Conservation (phyloP, 2,888 invertebrate species). For the Lycaena phlaeas region DNA sequence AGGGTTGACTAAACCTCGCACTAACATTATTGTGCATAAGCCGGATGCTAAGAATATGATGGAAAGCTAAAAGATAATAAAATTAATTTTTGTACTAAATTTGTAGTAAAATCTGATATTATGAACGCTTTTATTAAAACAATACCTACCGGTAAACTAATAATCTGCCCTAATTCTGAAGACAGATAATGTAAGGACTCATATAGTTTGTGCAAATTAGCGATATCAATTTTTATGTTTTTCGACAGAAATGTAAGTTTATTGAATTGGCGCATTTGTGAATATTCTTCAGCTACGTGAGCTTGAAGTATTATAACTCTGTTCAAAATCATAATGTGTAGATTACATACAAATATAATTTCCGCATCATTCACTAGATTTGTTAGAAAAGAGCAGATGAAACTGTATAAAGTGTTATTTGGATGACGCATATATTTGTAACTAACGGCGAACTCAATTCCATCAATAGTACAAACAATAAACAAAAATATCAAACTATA, state of each 20-base stretch:
- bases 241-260: not conserved
- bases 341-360: not conserved
- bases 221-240: not conserved
- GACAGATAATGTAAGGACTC: not conserved
- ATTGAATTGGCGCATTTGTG: not conserved
- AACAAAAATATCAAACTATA: not conserved
- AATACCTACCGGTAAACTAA: not conserved
- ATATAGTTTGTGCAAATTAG: not conserved
- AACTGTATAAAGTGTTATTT: not conserved
- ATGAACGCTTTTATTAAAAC: not conserved
- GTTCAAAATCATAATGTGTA: not conserved
- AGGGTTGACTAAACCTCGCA: not conserved
- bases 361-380: not conserved
- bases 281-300: not conserved
- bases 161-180: not conserved
- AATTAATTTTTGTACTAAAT: not conserved
- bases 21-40: not conserved
- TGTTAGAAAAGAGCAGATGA: not conserved
- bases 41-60: not conserved
- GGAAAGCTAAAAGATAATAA: not conserved
- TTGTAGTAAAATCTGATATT: not conserved
- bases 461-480: not conserved
- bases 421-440: not conserved
- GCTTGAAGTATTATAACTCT: not conserved
- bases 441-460: not conserved